Evolutionary conservation across 2,888 invertebrate genomes (phyloP), one percentile per base, ranked within the genome.

Genomic region (Eupithecia subfuscata): DNA sequence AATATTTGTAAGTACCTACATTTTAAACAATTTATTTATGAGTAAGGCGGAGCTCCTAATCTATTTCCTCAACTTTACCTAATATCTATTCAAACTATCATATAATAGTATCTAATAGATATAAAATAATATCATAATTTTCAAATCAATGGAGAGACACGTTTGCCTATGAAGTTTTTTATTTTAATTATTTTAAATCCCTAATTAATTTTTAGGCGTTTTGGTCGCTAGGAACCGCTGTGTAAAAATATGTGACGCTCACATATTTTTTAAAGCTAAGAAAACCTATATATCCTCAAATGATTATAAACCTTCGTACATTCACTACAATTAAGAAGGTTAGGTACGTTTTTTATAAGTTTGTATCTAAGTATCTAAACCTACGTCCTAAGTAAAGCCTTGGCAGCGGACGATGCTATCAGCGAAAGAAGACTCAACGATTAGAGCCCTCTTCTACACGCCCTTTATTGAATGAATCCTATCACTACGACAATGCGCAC

Each of bases 101-200:
- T 63, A 25, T 22, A n/a, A n/a, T 34, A n/a, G 40, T 37, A 43
- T 45, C 60, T 67, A 37, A 64, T 16, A 37, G 11, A 25, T 70
- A 64, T 40, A 48, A 37, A 37, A 34, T 64, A 25, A 45, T 34
- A 69, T 30, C 18, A 30, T 45, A 63, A 9, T 45, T 65, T 70
- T 64, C 48, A 74, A 69, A 73, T 69, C 63, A 69, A 69, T 73
- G 45, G 73, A 73, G 69, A 70, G 75, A 70, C 22, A 76, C 70
- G 43, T 71, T 75, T 69, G 70, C 71, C 22, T 73, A 71, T 67
- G 16, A 22, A 56, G 14, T 22, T 22, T 22, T 4, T 60, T 14
- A 25, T 25, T 22, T 11, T 2, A n/a, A 22, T 22, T 56, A 22
- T 3, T 56, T 52, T 22, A 6, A n/a, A 52, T 22, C 22, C 56